Base-by-base conservation (phyloP, 2,113 vertebrate genomes). In the Cyanoramphus novaezelandiae region DNA sequence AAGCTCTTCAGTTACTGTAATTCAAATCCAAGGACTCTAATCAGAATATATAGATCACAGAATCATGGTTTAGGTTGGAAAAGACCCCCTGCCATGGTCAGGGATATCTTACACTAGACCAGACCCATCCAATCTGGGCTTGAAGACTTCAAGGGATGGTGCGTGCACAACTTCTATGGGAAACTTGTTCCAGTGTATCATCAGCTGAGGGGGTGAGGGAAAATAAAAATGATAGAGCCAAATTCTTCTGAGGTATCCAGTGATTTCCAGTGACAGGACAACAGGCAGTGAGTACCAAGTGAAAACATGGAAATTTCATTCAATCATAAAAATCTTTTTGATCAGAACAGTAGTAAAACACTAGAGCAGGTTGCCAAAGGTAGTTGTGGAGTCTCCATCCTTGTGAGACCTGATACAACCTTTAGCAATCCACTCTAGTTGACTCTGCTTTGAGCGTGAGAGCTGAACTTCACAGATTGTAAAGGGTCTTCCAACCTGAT, bases 161-260 rank as follows among this genome's bases (percentile, higher is more conserved):
- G 2, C 20, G 55, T 57, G 15, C 23, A 28, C 7, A 59, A 0
- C 23, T 77, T 71, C 44, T 76, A n/a, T 44, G 14, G 5, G 4
- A 15, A 64, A 4, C 2, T 4, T 60, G 3, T 89, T 62, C 15
- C 23, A 33, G 9, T 57, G 13, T 46, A 21, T 88, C 24, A 46
- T 31, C 49, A 63, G 4, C 16, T 55, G n/a, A 44, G 7, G 1
- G 4, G 2, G 13, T 8, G 6, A 9, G 17, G 19, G 7, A 64
- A 50, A 65, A 13, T 71, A 79, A 78, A 74, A 24, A 74, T 59
- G 28, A 62, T 17, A 4, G 33, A 89, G 8, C 3, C 18, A 71
- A 17, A 67, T 57, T 41, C 7, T 79, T 94, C 19, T 46, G 33
- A 88, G 28, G 5, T 65, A 67, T 76, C 25, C 46, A 90, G 35